Base-by-base conservation (phyloP, 2,797 vertebrate species). In the Cossypha dichroa region DNA sequence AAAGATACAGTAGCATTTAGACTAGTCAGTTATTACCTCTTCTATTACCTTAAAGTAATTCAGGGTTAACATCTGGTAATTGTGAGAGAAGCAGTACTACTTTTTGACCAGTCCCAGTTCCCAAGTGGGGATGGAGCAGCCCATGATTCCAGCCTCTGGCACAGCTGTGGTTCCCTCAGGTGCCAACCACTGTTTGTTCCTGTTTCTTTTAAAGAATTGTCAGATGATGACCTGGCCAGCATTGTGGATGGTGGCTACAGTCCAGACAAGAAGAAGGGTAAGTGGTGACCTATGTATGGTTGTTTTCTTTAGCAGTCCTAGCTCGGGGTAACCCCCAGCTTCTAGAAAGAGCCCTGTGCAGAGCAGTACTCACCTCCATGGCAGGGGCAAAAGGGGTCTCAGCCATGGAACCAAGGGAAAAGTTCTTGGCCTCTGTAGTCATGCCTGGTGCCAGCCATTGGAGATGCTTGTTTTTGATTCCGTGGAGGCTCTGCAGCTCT, bases 221-320 rank as follows among this genome's bases (percentile, higher is more conserved):
- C 98, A 10, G 98, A 99, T 1, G 81, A 93, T 0, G 99, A 99
- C 84, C 98, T 99, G 59, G 3, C 18, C 0, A 85, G 97, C 14
- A 23, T 99, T 2, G 4, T 97, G 18, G 96, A 97, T 0, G 98
- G 97, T 0, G 87, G 93, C 31, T 99, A 99, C 97, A 98, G 97
- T 41, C 99, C 99, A 0, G 99, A 99, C 91, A 98, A 98, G 96
- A 98, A 98, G 81, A 99, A 98, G 98, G 99, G 99, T 99, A 96
- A 94, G 95, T 1, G 5, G 11, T 16, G 20, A 64, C n/a, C 34
- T 15, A 0, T 0, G 6, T 31, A 0, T 0, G 0, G 13, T 5
- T 4, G 3, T n/a, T 63, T 17, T 18, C 60, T 59, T 33, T 38
- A 6, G 18, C 31, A 5, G 36, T 15, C 3, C 1, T 6, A 5